Percentiles rank a stretch among this genome's conserved stretches.
Conservation (phyloP, 2,797 vertebrate genomes). For the Cossypha niveicapilla region DNA sequence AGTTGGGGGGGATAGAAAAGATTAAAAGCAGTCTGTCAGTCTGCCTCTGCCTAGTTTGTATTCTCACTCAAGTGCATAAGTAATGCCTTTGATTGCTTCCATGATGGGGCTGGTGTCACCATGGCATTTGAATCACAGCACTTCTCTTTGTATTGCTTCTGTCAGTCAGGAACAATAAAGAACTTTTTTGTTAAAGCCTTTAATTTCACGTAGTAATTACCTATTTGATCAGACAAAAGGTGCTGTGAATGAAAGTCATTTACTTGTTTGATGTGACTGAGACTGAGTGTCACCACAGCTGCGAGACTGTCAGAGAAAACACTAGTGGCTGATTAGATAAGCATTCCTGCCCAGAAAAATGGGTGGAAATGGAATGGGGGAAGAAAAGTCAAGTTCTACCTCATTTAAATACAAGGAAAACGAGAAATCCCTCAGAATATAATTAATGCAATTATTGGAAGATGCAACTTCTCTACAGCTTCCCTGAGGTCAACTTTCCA, state of each 20-base stretch:
- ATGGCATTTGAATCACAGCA: background rate
- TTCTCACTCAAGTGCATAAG: conserved; percentile 52
- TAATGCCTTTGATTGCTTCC: conserved; percentile 65
- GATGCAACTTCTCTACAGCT: background rate
- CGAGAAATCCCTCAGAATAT: background rate
- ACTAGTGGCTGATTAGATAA: conserved; percentile 62
- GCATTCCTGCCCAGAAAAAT: background rate
- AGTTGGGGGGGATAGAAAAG: conserved; percentile 1
- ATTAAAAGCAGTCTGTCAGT: conserved; percentile 68
- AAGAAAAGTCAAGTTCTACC: background rate
- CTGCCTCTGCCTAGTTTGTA: conserved; percentile 37
- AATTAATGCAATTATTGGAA: background rate
- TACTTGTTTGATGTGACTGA: conserved; percentile 72
- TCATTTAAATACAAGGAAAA: conserved; percentile 6
- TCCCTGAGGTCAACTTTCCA: background rate
- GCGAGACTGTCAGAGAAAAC: conserved; percentile 61
- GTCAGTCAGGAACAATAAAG: conserved; percentile 67
- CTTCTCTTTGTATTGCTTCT: conserved; percentile 60
- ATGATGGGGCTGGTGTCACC: conserved; percentile 46
- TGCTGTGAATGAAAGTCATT: conserved; percentile 68
- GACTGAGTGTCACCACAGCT: conserved; percentile 65
- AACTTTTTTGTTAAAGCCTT: conserved; percentile 70
- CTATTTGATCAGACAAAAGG: conserved; percentile 77
- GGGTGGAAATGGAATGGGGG: background rate
- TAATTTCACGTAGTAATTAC: conserved; percentile 74